Conservation (phyloP, 2,888 invertebrate genomes). For the Epirrhoe tristata region DNA sequence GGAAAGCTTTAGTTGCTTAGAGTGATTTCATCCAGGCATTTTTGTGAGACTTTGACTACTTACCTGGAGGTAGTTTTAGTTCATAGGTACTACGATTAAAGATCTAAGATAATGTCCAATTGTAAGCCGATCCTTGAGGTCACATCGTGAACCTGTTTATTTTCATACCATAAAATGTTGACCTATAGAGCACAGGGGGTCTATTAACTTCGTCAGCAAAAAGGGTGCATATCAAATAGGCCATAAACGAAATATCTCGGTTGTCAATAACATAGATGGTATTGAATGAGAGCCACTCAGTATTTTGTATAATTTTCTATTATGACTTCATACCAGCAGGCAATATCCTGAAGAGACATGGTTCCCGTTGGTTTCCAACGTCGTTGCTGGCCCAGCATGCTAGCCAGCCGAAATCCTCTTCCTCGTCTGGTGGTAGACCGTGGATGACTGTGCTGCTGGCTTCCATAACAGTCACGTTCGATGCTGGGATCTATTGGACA, state of each 20-base stretch:
- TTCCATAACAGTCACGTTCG: slow-evolving; percentile 79
- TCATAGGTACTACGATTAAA: too few relatives aligned
- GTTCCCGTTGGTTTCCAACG: slow-evolving; percentile 92
- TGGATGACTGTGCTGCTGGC: slow-evolving; percentile 86
- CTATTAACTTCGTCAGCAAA: neutral
- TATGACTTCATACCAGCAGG: slow-evolving; percentile 88
- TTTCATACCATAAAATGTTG: neutral
- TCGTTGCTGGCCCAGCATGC: slow-evolving; percentile 95
- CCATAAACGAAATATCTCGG: neutral
- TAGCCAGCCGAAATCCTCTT: slow-evolving; percentile 91
- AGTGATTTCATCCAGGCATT: too few relatives aligned
- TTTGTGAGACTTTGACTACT: too few relatives aligned
- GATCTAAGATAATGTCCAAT: too few relatives aligned
- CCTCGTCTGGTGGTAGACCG: slow-evolving; percentile 80
- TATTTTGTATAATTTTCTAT: neutral
- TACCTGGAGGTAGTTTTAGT: too few relatives aligned
- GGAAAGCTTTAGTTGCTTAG: too few relatives aligned
- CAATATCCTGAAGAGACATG: slow-evolving; percentile 93
- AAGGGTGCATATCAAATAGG: neutral
- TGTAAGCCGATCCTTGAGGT: neutral
- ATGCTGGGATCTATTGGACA: slow-evolving; percentile 80
- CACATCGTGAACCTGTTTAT: neutral
- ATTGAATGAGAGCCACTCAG: neutral
- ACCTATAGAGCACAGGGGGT: neutral
- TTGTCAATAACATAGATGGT: neutral